phyloP scores from a whole-genome alignment of 2,888 invertebrate genomes.

The Drosophila anomalata region DNA sequence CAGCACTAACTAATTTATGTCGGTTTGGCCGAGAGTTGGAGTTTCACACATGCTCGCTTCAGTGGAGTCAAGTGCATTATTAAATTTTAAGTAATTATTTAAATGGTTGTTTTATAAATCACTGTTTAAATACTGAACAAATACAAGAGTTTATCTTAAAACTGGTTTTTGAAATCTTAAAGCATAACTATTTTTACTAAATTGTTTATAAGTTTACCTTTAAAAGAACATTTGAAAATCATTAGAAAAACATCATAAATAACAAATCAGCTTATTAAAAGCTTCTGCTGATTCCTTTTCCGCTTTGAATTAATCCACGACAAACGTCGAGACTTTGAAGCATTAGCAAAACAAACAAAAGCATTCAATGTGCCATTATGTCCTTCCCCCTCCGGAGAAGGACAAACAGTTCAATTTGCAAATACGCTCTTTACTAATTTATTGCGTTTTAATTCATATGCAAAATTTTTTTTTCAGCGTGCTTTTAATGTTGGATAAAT shows the following conservation, averaged over 20 bases:
- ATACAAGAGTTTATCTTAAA: too few species aligned
- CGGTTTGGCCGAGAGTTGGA: constrained; percentile 1
- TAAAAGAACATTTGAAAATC: constrained; percentile 48
- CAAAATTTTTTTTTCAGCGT: constrained; percentile 57
- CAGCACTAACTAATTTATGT: constrained; percentile 70
- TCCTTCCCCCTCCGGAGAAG: constrained; percentile 3
- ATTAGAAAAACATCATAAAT: constrained; percentile 77
- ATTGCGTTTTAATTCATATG: constrained; percentile 80
- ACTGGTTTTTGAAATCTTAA: too few species aligned
- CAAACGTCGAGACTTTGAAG: constrained; percentile 39
- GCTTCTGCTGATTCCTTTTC: constrained; percentile 40
- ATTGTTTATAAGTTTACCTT: not conserved
- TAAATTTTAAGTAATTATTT: constrained; percentile 19
- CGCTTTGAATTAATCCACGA: constrained; percentile 35
- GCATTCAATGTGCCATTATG: constrained; percentile 25
- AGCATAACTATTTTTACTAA: too few species aligned
- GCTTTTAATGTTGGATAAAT: constrained; percentile 72
- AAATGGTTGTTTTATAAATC: not conserved
- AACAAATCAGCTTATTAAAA: constrained; percentile 81
- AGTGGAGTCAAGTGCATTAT: constrained; percentile 9
- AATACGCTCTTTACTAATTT: constrained; percentile 64
- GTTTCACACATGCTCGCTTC: not conserved
- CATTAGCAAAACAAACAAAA: constrained; percentile 70
- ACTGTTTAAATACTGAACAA: too few species aligned
- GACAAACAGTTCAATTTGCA: constrained; percentile 51